phyloP scores from a whole-genome alignment of 1,140 invertebrate species.

The Drosophila navojoa region DNA sequence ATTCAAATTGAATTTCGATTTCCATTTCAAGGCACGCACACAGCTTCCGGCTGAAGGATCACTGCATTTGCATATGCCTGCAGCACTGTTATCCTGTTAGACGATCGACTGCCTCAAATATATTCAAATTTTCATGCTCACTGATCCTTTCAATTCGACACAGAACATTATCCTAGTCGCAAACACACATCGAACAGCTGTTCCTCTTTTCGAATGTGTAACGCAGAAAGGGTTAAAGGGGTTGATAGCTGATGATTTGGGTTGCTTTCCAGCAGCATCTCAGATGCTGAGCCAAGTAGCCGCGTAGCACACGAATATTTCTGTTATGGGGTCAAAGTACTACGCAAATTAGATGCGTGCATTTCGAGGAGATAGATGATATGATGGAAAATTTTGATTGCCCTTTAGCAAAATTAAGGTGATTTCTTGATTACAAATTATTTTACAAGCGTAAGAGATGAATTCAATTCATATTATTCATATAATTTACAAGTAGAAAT shows the following conservation, averaged over 20 bases:
- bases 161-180: constrained; percentile 16
- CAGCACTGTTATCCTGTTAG: constrained; percentile 6
- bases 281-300: constrained; percentile 7
- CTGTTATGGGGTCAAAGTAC: constrained; percentile 17
- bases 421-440: no score
- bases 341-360: constrained; percentile 32
- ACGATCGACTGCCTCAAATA: constrained; percentile 24
- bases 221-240: constrained; percentile 41
- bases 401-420: no score
- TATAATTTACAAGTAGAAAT: no score
- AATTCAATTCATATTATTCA: no score
- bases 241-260: constrained; percentile 23
- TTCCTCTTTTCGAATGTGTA: constrained; percentile 14
- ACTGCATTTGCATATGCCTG: constrained; percentile 39
- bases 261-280: constrained; percentile 18
- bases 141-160: constrained; percentile 42
- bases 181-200: constrained; percentile 55
- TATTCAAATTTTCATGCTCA: constrained; percentile 45
- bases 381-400: not conserved
- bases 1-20: constrained; percentile 25
- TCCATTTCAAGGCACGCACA: constrained; percentile 57
- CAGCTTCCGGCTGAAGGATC: constrained; percentile 51
- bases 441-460: no score
- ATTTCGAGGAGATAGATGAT: constrained; percentile 9
- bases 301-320: not conserved